Conservation (phyloP, 2,888 invertebrate genomes). For the Eulithis testata region DNA sequence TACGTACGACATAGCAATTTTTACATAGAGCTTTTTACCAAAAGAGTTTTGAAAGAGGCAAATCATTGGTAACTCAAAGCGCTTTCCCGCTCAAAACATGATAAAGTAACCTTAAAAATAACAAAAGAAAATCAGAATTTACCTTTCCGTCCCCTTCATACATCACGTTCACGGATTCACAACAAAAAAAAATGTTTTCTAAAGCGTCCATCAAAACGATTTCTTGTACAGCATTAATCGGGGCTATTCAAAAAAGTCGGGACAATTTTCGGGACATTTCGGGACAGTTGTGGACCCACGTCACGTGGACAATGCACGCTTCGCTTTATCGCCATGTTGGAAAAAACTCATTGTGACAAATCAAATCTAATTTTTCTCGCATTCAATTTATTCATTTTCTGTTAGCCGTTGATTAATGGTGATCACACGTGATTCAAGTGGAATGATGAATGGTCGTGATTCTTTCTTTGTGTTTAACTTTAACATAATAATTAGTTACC, state of each 20-base stretch:
- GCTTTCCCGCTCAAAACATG: not conserved
- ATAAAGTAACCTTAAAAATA: not conserved
- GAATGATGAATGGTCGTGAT: not conserved
- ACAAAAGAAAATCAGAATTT: slow-evolving; percentile 29
- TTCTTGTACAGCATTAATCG: slow-evolving; percentile 71
- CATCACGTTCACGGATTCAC: slow-evolving; percentile 49
- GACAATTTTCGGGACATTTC: slow-evolving; percentile 58
- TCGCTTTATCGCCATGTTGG: slow-evolving; percentile 65
- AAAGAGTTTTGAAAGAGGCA: not conserved
- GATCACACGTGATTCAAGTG: slow-evolving; percentile 23
- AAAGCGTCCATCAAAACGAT: slow-evolving; percentile 76
- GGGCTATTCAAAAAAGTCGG: slow-evolving; percentile 70
- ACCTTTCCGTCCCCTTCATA: slow-evolving; percentile 42
- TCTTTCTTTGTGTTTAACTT: slow-evolving; percentile 1
- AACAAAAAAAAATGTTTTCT: slow-evolving; percentile 63
- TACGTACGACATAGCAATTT: too few relatives aligned
- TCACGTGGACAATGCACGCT: slow-evolving; percentile 72
- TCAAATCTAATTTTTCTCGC: slow-evolving; percentile 61
- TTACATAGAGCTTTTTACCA: not conserved
- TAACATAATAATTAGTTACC: too few relatives aligned
- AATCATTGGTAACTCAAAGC: not conserved
- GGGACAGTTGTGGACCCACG: slow-evolving; percentile 70
- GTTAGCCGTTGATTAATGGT: slow-evolving; percentile 26
- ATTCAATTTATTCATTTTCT: slow-evolving; percentile 40
- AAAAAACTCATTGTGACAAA: slow-evolving; percentile 66